Evolutionary conservation across 1,140 invertebrate genomes (phyloP), one percentile per base, ranked within the genome.

Genomic region (Drusus annulatus): DNA sequence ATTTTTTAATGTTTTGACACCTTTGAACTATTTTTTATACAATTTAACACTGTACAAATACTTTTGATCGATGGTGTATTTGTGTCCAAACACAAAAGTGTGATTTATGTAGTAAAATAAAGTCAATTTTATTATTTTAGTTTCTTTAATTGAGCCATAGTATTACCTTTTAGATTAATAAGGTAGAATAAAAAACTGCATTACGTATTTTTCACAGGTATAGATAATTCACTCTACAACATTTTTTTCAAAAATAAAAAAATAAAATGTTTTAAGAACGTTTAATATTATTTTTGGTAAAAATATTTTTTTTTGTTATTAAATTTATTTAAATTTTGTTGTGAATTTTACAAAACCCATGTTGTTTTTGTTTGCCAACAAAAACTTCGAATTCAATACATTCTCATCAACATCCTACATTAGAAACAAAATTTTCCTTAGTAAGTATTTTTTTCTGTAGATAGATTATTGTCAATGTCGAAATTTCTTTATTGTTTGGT

Each of bases 31-130:
- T 45, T 45, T 45, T 45, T 45, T 45, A 60, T 19, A 21, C 23
- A 60, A 10, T 60, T 60, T 60, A 60, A 21, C 23, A 60, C 17
- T 71, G 68, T 71, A 71, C 68, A 71, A 71, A 71, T 71, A 71
- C 45, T 71, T 71, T 28, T 28, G 25, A 21, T 71, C 45, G 68
- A 71, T 71, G 51, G 45, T 51, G 50, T 52, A 23, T 21, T 36
- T 17, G 51, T 71, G 68, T 71, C 68, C 68, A 71, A 71, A 71
- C 68, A 71, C 51, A 71, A 71, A 71, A 51, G 68, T 71, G 68
- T 71, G 68, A 71, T 71, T 71, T 71, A 71, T 21, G 31, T 71
- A 51, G 16, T 68, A 71, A 45, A 36, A 45, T 71, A 71, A 54
- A 71, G 68, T 71, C 68, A 71, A 71, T 52, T 13, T 51, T 54